These are phyloP conservation scores for Nothobranchius kuhntae DNA, from an alignment of 2,113 vertebrate species.

Conservation along the genomic window DNA sequence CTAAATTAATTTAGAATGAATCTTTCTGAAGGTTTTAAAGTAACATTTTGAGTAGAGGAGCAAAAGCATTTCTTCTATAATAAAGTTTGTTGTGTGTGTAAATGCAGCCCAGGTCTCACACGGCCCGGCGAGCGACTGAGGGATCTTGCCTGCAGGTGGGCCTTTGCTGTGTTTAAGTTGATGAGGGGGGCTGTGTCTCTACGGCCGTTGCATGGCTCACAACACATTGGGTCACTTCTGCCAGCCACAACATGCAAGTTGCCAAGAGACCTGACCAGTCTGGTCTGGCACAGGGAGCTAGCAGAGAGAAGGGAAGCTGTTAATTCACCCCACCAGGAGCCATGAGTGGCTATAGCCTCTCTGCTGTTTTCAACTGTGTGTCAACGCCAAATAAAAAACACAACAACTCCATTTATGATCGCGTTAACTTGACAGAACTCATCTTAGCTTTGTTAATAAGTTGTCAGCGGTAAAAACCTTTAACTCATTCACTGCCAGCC, in stretches of 20 bases:
- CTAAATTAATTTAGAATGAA: too few relatives aligned
- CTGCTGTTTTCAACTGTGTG: slow-evolving; percentile 31
- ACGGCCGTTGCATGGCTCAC: slow-evolving; percentile 68
- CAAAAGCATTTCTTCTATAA: background rate
- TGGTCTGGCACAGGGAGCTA: slow-evolving; percentile 77
- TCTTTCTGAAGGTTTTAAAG: background rate
- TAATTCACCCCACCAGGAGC: slow-evolving; percentile 44
- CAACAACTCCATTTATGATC: too few relatives aligned
- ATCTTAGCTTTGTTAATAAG: background rate
- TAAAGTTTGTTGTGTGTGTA: slow-evolving; percentile 14
- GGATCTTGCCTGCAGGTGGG: slow-evolving; percentile 69
- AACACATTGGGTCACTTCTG: slow-evolving; percentile 65
- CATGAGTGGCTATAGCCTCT: slow-evolving; percentile 65
- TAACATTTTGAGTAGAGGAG: background rate
- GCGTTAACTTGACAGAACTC: background rate
- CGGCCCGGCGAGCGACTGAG: slow-evolving; percentile 39
- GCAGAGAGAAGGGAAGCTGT: slow-evolving; percentile 71
- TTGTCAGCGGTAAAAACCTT: too few relatives aligned
- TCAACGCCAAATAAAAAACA: background rate
- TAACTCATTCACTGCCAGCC: too few relatives aligned
- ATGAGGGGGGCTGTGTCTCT: slow-evolving; percentile 62
- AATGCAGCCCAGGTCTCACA: slow-evolving; percentile 39
- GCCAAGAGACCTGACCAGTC: slow-evolving; percentile 78
- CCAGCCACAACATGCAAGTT: slow-evolving; percentile 78
- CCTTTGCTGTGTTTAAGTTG: slow-evolving; percentile 74